A percentile compares a stretch with the other conserved stretches of the same genome.
Conservation (phyloP, 2,888 invertebrate species). For the Uloborus plumipes region DNA sequence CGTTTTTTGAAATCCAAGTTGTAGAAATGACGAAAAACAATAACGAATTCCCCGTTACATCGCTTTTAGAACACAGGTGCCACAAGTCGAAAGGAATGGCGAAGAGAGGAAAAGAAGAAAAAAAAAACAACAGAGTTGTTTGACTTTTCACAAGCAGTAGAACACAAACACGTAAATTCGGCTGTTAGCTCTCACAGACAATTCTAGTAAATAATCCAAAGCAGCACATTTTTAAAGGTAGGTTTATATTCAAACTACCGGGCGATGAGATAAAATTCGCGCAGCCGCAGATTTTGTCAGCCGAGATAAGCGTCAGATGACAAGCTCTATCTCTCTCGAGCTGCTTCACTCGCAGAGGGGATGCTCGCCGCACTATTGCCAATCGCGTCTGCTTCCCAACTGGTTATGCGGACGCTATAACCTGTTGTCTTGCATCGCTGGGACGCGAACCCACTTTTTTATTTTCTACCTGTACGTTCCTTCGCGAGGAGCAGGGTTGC, state of each 20-base stretch:
- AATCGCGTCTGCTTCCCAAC: slow-evolving; percentile 26
- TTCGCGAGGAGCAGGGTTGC: slow-evolving; percentile 35
- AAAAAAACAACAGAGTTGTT: background rate
- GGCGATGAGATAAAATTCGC: slow-evolving; percentile 38
- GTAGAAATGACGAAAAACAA: background rate
- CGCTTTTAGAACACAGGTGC: slow-evolving; percentile 29
- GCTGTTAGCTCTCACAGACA: too few species aligned
- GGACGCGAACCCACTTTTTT: slow-evolving; percentile 54
- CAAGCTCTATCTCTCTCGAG: too few species aligned
- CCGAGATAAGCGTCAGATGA: too few species aligned
- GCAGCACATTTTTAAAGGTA: slow-evolving; percentile 27
- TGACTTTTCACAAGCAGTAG: too few species aligned
- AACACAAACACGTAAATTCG: too few species aligned
- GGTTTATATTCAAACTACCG: slow-evolving; percentile 48
- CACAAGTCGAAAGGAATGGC: background rate
- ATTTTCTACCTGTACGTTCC: slow-evolving; percentile 59
- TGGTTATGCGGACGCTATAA: slow-evolving; percentile 47
- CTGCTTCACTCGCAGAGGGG: background rate
- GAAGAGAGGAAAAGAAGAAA: background rate
- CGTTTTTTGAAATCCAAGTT: too few species aligned
- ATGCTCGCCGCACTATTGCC: slow-evolving; percentile 10
- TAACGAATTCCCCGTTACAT: slow-evolving; percentile 1
- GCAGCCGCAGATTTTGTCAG: slow-evolving; percentile 38
- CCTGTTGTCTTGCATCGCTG: slow-evolving; percentile 57
- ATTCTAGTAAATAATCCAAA: slow-evolving; percentile 41